A percentile compares a stretch with the other conserved stretches of the same genome.
Conservation (phyloP, 2,113 vertebrate species). For the Perca fluviatilis region DNA sequence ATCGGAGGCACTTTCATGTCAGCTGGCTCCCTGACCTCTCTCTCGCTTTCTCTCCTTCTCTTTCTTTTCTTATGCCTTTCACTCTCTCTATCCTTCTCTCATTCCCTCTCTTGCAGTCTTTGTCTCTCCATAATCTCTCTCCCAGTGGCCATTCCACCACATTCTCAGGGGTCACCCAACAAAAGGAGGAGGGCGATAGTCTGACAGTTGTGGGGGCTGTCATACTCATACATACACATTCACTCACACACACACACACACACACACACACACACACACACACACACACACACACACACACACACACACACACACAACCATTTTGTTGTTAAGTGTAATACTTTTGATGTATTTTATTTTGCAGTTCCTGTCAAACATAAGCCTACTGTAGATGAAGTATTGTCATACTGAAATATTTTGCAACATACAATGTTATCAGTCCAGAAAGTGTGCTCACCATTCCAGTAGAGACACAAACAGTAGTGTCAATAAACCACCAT, state of each 20-base stretch:
- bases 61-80: conserved; percentile 56
- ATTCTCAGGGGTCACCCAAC: conserved; percentile 79
- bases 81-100: conserved; percentile 61
- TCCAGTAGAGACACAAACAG: not conserved
- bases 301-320: no score
- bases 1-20: conserved; percentile 79
- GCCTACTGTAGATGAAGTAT: not conserved
- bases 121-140: conserved; percentile 73
- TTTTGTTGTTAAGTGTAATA: not conserved
- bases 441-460: not conserved
- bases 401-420: not conserved
- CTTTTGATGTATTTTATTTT: not conserved
- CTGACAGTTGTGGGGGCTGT: conserved; percentile 73
- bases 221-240: conserved; percentile 51
- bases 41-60: conserved; percentile 33
- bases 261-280: not conserved
- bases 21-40: conserved; percentile 72
- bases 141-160: conserved; percentile 77
- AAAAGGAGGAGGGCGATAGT: conserved; percentile 73
- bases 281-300: no score
- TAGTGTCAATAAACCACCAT: not conserved
- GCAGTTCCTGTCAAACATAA: not conserved
- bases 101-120: conserved; percentile 55
- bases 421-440: not conserved
- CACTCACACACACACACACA: conserved; percentile 10